phyloP scores from a whole-genome alignment of 2,888 invertebrate species.

The Pemphredon lugubris region DNA sequence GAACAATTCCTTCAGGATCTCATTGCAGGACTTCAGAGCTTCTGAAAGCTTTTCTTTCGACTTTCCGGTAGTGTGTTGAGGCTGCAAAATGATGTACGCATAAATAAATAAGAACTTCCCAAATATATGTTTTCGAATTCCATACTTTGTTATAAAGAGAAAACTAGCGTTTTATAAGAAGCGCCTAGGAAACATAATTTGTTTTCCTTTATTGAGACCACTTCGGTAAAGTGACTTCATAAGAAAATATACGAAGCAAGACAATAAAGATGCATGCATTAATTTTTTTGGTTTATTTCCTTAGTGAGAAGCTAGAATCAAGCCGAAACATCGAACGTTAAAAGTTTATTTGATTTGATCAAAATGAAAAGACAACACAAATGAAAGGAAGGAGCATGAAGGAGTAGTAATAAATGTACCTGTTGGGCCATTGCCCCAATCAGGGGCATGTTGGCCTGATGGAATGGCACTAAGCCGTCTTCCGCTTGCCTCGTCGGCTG shows the following conservation, averaged over 20 bases:
- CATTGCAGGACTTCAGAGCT: slow-evolving; percentile 94
- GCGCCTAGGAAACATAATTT: too few species aligned
- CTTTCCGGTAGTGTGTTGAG: slow-evolving; percentile 84
- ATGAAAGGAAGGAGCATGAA: slow-evolving; percentile 72
- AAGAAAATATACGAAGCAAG: too few species aligned
- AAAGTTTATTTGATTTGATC: slow-evolving; percentile 12
- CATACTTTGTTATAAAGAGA: too few species aligned
- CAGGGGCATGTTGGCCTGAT: slow-evolving; percentile 85
- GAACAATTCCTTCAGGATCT: slow-evolving; percentile 95
- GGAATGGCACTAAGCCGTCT: slow-evolving; percentile 84
- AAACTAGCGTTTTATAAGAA: too few species aligned
- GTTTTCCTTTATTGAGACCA: too few species aligned
- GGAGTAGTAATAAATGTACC: slow-evolving; percentile 75
- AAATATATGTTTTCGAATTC: too few species aligned
- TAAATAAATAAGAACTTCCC: not conserved
- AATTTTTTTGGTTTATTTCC: too few species aligned
- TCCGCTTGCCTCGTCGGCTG: slow-evolving; percentile 83
- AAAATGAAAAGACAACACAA: slow-evolving; percentile 71
- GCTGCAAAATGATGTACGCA: slow-evolving; percentile 77
- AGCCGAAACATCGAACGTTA: not conserved
- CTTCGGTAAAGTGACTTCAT: too few species aligned
- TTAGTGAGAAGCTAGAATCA: too few species aligned
- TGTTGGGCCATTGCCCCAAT: slow-evolving; percentile 83
- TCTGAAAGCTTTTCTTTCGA: slow-evolving; percentile 93
- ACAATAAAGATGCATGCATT: too few species aligned